phyloP scores from a whole-genome alignment of 2,888 invertebrate genomes.

The Carabus problematicus region DNA sequence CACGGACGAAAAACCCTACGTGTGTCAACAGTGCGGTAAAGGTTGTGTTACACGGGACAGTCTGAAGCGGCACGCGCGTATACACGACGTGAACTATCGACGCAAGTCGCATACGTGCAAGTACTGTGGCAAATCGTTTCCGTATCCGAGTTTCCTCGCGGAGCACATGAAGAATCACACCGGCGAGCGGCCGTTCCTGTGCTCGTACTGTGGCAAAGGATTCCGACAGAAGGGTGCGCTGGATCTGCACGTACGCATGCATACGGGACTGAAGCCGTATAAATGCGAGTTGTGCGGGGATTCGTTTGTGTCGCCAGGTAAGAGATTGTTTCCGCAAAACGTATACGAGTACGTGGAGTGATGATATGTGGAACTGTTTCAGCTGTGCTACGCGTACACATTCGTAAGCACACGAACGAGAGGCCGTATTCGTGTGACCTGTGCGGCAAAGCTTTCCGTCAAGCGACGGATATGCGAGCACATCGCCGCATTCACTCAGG shows the following conservation, averaged over 20 bases:
- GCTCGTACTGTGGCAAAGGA: conserved; percentile 55
- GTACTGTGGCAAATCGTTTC: conserved; percentile 53
- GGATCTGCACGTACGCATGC: conserved; percentile 48
- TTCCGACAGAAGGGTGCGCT: conserved; percentile 54
- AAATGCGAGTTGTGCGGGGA: conserved; percentile 47
- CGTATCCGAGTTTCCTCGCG: conserved; percentile 53
- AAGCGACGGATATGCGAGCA: conserved; percentile 48
- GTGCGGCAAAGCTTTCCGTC: conserved; percentile 49
- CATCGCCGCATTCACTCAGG: conserved; percentile 48
- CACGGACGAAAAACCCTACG: conserved; percentile 53
- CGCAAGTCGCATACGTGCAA: conserved; percentile 53
- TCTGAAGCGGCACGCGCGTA: conserved; percentile 53
- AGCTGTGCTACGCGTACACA: conserved; percentile 48
- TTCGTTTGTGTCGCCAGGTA: conserved; percentile 47
- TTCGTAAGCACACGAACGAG: conserved; percentile 48
- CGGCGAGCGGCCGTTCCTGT: conserved; percentile 56
- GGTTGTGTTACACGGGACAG: conserved; percentile 56
- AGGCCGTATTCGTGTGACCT: conserved; percentile 50
- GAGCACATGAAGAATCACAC: conserved; percentile 58
- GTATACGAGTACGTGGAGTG: background rate
- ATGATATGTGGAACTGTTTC: conserved; percentile 1
- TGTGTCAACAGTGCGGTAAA: conserved; percentile 53
- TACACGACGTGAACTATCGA: conserved; percentile 53
- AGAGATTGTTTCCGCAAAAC: conserved; percentile 20
- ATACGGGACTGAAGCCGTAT: conserved; percentile 49